phyloP scores from a whole-genome alignment of 2,113 vertebrate species.

The Petrocephalus microphthalmus region DNA sequence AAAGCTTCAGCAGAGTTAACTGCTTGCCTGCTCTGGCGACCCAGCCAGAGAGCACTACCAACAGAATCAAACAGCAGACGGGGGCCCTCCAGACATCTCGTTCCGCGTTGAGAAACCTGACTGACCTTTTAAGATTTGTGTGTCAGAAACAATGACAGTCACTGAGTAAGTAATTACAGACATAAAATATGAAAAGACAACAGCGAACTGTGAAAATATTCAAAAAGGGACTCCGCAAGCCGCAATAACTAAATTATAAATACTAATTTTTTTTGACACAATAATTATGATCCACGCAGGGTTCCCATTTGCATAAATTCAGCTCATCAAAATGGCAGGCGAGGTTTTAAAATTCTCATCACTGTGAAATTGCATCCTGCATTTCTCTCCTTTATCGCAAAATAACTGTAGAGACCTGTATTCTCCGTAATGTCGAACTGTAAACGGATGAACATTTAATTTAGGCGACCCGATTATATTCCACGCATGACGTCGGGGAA shows the following conservation, averaged over 20 bases:
- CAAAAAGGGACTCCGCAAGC: background rate
- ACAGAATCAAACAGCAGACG: constrained; percentile 34
- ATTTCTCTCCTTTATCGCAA: background rate
- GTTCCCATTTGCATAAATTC: constrained; percentile 1
- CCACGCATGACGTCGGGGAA: background rate
- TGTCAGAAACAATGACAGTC: constrained; percentile 31
- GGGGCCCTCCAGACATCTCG: constrained; percentile 28
- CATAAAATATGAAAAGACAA: background rate
- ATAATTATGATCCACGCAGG: background rate
- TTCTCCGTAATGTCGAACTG: background rate
- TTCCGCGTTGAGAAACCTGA: constrained; percentile 25
- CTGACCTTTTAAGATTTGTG: constrained; percentile 29
- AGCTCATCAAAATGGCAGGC: background rate
- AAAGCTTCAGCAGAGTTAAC: constrained; percentile 50
- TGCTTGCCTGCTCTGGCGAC: constrained; percentile 45
- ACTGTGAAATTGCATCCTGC: background rate
- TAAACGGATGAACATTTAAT: background rate
- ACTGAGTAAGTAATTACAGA: background rate
- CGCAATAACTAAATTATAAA: background rate
- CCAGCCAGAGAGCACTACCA: constrained; percentile 26
- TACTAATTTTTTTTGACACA: background rate
- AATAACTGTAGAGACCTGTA: background rate
- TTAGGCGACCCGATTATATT: background rate
- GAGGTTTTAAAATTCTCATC: background rate
- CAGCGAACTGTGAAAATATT: background rate